Conservation (phyloP, 2,797 vertebrate genomes). For the Paratrypauchen microcephalus region DNA sequence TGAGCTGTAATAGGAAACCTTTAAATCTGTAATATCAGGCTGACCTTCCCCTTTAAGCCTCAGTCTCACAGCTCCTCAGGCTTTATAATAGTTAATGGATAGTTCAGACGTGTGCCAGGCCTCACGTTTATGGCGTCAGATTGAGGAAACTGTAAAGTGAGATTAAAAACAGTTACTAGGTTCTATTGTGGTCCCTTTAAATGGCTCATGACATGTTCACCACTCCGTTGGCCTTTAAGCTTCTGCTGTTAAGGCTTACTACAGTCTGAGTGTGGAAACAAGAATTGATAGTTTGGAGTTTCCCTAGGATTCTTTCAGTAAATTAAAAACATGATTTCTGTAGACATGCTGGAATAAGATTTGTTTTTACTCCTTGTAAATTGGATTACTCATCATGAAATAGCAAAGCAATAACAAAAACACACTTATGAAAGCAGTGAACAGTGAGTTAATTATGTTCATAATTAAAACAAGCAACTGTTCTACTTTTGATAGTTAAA, state of each 20-base stretch:
- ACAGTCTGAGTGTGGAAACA: background rate
- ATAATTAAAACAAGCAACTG: constrained; percentile 3
- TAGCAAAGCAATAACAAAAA: constrained; percentile 3
- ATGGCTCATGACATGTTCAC: constrained; percentile 23
- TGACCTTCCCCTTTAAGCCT: constrained; percentile 76
- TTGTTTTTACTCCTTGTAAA: constrained; percentile 6
- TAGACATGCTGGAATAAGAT: background rate
- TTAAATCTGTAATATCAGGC: constrained; percentile 70
- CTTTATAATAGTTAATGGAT: constrained; percentile 75
- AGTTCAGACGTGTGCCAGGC: constrained; percentile 61
- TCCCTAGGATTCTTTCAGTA: background rate
- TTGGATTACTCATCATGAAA: constrained; percentile 5
- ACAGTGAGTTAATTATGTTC: background rate
- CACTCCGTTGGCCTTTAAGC: constrained; percentile 1
- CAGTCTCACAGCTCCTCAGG: constrained; percentile 53
- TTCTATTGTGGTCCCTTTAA: constrained; percentile 20
- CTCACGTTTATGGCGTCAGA: constrained; percentile 57
- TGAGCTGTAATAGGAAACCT: constrained; percentile 73
- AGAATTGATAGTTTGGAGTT: background rate
- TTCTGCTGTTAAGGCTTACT: background rate
- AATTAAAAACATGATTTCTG: background rate
- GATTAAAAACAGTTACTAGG: constrained; percentile 56
- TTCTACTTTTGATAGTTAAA: constrained; percentile 3
- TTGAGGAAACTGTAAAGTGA: constrained; percentile 56
- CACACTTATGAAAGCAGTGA: constrained; percentile 1